Base-by-base conservation (phyloP, 2,113 vertebrate genomes). In the Catagonus wagneri region DNA sequence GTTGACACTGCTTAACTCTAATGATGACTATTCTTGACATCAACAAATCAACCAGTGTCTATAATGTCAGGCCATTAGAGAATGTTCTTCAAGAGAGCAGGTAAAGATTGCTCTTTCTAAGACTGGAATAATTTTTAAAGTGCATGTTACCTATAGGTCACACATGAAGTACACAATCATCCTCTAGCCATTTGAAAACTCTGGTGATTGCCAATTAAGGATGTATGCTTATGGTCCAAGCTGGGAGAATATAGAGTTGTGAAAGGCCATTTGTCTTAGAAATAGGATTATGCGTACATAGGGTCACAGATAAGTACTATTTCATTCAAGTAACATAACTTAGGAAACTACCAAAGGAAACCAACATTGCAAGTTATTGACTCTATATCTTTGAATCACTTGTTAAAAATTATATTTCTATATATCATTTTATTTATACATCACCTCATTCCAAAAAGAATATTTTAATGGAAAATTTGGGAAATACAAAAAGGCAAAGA, bases 381-480 rank as follows among this genome's bases (percentile, higher is more conserved):
- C 27, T 83, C 13, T 74, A 0, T 39, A 44, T 63, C 65, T 76
- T 83, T 27, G 60, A 74, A 66, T 94, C 15, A 16, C 89, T 90
- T 61, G 81, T 76, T n/a, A 0, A 80, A 90, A 58, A 68, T 63
- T 54, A 22, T 14, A 34, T 81, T 32, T 81, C 72, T 63, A 2
- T 50, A n/a, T 83, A 95, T 58, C n/a, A 75, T 93, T 93, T 93
- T 80, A 63, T 89, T 79, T 90, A 50, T 50, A 58, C 10, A 12
- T 79, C 27, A 50, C 20, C 66, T 90, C 63, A 56, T 80, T 88
- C 36, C 50, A 78, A 63, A 78, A 83, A 50, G 34, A 72, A 63
- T 58, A 76, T 54, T 85, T 87, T 83, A 36, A 36, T 85, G 66
- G 39, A 80, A 80, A 89, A 84, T 36, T 74, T 63, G 12, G 14